These are phyloP conservation scores for Greenwoodochromis staneri DNA, from an alignment of 2,113 vertebrate genomes.

Conservation along the genomic window DNA sequence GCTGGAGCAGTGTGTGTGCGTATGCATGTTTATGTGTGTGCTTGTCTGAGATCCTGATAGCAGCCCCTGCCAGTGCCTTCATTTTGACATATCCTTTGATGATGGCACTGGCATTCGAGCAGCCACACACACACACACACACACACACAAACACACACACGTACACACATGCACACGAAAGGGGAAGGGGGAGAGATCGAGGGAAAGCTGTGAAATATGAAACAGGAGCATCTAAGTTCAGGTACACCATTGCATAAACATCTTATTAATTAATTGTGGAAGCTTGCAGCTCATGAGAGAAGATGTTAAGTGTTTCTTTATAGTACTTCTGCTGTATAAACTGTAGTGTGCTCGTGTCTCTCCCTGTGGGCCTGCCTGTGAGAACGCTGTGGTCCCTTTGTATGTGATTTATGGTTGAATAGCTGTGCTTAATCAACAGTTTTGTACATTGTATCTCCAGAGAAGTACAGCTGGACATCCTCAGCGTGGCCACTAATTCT, in stretches of 20 bases:
- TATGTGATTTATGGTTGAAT: conserved; percentile 64
- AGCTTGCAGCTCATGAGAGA: neutral
- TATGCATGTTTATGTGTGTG: neutral
- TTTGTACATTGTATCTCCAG: conserved; percentile 35
- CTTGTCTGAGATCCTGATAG: conserved; percentile 27
- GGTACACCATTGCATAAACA: conserved; percentile 31
- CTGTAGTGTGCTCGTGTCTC: neutral
- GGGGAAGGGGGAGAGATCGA: conserved; percentile 10
- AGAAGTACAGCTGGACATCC: neutral
- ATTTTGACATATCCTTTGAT: conserved; percentile 68
- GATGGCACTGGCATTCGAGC: conserved; percentile 59
- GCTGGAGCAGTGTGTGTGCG: conserved; percentile 5
- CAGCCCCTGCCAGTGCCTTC: conserved; percentile 44
- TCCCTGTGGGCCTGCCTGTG: conserved; percentile 17
- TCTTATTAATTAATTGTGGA: conserved; percentile 22
- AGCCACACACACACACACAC: neutral
- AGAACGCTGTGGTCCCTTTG: conserved; percentile 2
- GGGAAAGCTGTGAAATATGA: conserved; percentile 45
- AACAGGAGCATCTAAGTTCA: conserved; percentile 43
- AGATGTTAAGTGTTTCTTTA: neutral
- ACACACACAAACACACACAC: neutral
- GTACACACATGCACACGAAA: neutral
- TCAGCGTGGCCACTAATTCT: neutral
- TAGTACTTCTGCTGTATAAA: neutral
- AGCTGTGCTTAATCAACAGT: conserved; percentile 67